phyloP scores from a whole-genome alignment of 2,797 vertebrate genomes.

The Pristis pectinata region DNA sequence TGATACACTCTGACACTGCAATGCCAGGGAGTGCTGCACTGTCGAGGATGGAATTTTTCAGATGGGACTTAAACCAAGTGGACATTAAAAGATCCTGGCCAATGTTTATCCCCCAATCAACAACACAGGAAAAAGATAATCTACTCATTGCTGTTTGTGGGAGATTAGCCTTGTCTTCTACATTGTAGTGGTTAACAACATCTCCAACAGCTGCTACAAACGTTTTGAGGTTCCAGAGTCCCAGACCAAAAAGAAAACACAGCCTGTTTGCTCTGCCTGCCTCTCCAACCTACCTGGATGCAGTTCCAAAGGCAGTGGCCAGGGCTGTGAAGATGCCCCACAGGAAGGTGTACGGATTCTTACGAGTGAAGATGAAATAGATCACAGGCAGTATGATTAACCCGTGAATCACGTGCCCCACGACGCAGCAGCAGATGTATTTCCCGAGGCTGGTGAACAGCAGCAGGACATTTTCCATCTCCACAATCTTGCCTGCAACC shows the following conservation, averaged over 20 bases:
- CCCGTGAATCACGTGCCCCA: constrained; percentile 77
- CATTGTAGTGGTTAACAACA: not conserved
- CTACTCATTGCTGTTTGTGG: not conserved
- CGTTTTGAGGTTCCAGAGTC: too few species aligned
- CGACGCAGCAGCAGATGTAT: constrained; percentile 76
- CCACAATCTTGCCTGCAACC: constrained; percentile 78
- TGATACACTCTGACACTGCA: not conserved
- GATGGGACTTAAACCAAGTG: not conserved
- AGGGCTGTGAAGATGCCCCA: constrained; percentile 74
- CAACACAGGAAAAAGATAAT: not conserved
- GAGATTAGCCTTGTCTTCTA: not conserved
- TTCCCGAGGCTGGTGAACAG: constrained; percentile 78
- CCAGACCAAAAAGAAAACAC: not conserved
- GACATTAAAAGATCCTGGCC: not conserved
- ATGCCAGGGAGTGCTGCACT: not conserved
- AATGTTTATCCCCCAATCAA: not conserved
- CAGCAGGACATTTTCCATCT: constrained; percentile 66
- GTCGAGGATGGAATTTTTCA: not conserved
- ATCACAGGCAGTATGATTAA: constrained; percentile 69
- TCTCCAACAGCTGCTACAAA: too few species aligned
- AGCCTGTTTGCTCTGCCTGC: not conserved
- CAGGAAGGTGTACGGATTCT: constrained; percentile 80
- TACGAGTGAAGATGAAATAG: constrained; percentile 73
- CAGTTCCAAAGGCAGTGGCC: constrained; percentile 80
- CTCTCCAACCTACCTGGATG: constrained; percentile 67